A percentile compares a stretch with the other conserved stretches of the same genome.
Conservation (phyloP, 2,888 invertebrate species). For the Drosophila borborema region DNA sequence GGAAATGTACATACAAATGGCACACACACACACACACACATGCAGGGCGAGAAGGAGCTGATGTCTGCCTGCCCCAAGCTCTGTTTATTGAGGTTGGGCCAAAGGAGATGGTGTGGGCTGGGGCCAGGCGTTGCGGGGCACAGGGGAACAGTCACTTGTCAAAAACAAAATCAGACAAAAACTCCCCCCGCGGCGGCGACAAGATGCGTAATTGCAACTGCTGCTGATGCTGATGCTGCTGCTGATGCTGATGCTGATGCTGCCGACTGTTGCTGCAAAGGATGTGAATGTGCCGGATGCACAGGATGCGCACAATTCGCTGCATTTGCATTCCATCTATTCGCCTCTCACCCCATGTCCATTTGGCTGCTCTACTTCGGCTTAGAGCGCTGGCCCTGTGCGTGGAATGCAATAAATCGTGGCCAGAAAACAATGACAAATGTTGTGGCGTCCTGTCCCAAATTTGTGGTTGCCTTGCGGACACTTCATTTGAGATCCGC, state of each 20-base stretch:
- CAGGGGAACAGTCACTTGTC: slow-evolving; percentile 70
- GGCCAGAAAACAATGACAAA: slow-evolving; percentile 78
- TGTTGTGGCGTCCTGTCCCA: slow-evolving; percentile 57
- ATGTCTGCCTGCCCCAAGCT: slow-evolving; percentile 23
- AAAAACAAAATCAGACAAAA: slow-evolving; percentile 81
- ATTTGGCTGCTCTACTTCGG: not conserved
- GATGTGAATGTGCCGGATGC: slow-evolving; percentile 44
- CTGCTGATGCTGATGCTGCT: slow-evolving; percentile 30
- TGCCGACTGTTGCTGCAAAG: slow-evolving; percentile 44
- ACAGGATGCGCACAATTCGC: slow-evolving; percentile 70
- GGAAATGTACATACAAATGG: slow-evolving; percentile 79
- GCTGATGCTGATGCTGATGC: slow-evolving; percentile 52
- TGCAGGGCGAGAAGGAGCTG: slow-evolving; percentile 18
- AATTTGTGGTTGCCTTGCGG: slow-evolving; percentile 65
- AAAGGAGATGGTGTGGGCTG: not conserved
- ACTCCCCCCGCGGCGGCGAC: slow-evolving; percentile 64
- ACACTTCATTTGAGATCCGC: slow-evolving; percentile 73
- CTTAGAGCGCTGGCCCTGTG: slow-evolving; percentile 16
- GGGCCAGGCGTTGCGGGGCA: slow-evolving; percentile 14
- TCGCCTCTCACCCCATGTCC: not conserved
- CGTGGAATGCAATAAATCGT: slow-evolving; percentile 73
- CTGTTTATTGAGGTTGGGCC: slow-evolving; percentile 8
- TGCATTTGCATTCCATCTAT: slow-evolving; percentile 53
- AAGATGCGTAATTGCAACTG: slow-evolving; percentile 80
- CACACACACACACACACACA: slow-evolving; percentile 38